These are phyloP conservation scores for Deroplatys truncata DNA, from an alignment of 2,888 invertebrate species.

Conservation along the genomic window DNA sequence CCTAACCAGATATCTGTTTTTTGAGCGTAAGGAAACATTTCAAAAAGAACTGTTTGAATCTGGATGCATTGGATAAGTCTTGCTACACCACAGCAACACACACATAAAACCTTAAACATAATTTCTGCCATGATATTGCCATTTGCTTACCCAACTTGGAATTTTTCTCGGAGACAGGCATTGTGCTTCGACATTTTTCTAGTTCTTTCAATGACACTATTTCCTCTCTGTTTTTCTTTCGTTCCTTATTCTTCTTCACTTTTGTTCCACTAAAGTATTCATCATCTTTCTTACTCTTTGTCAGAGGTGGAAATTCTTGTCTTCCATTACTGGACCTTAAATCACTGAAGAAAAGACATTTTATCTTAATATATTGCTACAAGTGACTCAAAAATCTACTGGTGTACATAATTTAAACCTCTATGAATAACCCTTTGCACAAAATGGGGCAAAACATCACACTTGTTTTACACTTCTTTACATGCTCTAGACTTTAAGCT, in stretches of 20 bases:
- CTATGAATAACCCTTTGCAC: too few species aligned
- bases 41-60: too few species aligned
- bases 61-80: too few species aligned
- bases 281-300: not conserved
- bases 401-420: not conserved
- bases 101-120: too few species aligned
- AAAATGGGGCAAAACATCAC: too few species aligned
- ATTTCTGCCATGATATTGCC: too few species aligned
- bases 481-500: too few species aligned
- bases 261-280: not conserved
- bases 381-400: not conserved
- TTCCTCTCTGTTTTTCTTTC: not conserved
- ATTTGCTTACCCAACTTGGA: not conserved
- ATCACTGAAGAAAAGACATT: not conserved
- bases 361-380: not conserved
- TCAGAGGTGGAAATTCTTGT: not conserved
- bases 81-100: too few species aligned
- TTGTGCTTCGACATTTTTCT: not conserved
- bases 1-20: too few species aligned
- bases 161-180: not conserved
- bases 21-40: too few species aligned
- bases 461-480: too few species aligned
- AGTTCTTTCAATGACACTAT: not conserved
- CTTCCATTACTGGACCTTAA: not conserved
- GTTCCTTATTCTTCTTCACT: not conserved